Conservation (phyloP, 2,113 vertebrate genomes). For the Sceloporus tristichus region DNA sequence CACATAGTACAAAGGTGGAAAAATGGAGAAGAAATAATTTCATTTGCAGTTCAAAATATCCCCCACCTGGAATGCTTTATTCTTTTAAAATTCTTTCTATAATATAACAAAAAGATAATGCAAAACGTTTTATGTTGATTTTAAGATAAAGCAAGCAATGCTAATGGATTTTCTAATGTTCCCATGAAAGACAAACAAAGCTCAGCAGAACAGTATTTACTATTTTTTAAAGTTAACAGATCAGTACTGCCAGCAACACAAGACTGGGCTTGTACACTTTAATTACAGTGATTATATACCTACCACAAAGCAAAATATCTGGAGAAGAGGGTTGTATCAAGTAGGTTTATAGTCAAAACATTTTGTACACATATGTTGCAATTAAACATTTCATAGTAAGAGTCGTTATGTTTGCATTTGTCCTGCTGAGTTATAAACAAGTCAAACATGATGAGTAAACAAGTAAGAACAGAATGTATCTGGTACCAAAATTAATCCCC, state of each 20-base stretch:
- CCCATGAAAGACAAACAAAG: constrained; percentile 41
- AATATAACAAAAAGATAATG: too few relatives aligned
- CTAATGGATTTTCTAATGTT: constrained; percentile 19
- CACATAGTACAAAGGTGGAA: neutral
- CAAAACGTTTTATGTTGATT: neutral
- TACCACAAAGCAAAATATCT: neutral
- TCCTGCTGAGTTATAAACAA: neutral
- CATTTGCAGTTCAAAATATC: too few relatives aligned
- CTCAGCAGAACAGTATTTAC: constrained; percentile 25
- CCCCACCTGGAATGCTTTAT: too few relatives aligned
- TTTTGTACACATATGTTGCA: neutral
- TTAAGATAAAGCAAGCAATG: constrained; percentile 10
- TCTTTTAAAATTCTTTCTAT: too few relatives aligned
- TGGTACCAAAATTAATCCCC: neutral
- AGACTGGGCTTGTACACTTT: constrained; percentile 24
- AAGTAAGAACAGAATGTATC: neutral
- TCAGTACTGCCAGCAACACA: constrained; percentile 29
- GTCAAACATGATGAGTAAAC: neutral
- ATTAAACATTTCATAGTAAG: constrained; percentile 24
- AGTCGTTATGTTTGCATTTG: neutral
- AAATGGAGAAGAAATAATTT: neutral
- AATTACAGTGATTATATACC: constrained; percentile 10
- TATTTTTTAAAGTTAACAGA: constrained; percentile 40
- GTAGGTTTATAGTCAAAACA: constrained; percentile 36
- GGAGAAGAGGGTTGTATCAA: neutral